A percentile compares a stretch with the other conserved stretches of the same genome.
phyloP scores from a whole-genome alignment of 2,113 vertebrate species.

The Butorides virescens region DNA sequence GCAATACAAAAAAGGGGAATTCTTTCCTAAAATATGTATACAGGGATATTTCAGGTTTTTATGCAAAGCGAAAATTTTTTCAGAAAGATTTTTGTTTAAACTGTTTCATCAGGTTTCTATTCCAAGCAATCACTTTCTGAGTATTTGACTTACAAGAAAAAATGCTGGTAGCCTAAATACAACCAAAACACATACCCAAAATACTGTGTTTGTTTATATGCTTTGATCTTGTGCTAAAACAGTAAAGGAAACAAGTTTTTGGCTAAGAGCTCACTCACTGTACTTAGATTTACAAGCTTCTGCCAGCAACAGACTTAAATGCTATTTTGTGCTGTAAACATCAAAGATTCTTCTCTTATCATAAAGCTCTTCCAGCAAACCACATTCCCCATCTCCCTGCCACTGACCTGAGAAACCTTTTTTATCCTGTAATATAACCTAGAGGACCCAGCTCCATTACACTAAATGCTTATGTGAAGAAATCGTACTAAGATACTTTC shows the following conservation, averaged over 20 bases:
- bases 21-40: neutral
- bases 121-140: neutral
- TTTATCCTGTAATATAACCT: neutral
- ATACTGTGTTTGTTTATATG: slow-evolving; percentile 1
- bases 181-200: neutral
- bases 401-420: neutral
- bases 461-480: neutral
- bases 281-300: slow-evolving; percentile 12
- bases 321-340: neutral
- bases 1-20: neutral
- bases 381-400: neutral
- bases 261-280: slow-evolving; percentile 3
- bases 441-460: neutral
- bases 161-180: neutral
- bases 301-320: slow-evolving; percentile 26
- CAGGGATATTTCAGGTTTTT: neutral
- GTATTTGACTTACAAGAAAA: neutral
- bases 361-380: neutral
- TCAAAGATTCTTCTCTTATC: neutral
- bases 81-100: neutral
- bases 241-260: slow-evolving; percentile 27
- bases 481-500: neutral
- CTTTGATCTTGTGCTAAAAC: slow-evolving; percentile 43
- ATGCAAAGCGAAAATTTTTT: neutral
- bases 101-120: neutral